Percentiles rank a stretch among this genome's conserved stretches.
Conservation (phyloP, 2,888 invertebrate genomes). For the Malthinus seriepunctatus region DNA sequence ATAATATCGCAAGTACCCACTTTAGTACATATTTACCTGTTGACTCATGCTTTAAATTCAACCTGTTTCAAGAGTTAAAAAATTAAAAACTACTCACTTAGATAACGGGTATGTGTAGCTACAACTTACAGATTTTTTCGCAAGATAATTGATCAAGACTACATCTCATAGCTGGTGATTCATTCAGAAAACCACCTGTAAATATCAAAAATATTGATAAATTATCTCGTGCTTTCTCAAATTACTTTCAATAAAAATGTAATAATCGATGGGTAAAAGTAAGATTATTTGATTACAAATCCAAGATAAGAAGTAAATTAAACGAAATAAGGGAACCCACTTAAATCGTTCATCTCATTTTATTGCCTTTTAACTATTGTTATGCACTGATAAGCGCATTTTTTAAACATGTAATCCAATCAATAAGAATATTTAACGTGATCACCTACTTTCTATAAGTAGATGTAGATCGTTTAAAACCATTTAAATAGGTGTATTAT, state of each 20-base stretch:
- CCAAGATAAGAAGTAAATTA: too few relatives aligned
- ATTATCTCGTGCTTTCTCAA: neutral
- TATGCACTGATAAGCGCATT: neutral
- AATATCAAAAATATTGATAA: neutral
- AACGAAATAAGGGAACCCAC: too few relatives aligned
- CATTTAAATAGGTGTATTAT: too few relatives aligned
- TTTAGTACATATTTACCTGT: conserved; percentile 3
- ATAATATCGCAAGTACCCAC: neutral
- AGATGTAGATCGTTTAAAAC: too few relatives aligned
- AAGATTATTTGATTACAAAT: too few relatives aligned
- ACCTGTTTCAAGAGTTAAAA: neutral
- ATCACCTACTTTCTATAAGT: too few relatives aligned
- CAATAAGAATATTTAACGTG: too few relatives aligned
- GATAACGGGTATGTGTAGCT: neutral
- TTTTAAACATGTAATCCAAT: neutral
- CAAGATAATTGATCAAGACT: conserved; percentile 1
- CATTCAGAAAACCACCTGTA: neutral
- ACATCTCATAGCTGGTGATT: neutral
- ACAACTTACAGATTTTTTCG: neutral
- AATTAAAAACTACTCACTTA: neutral
- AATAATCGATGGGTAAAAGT: conserved; percentile 1
- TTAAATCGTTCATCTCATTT: too few relatives aligned
- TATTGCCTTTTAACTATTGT: conserved; percentile 4
- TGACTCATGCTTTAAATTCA: conserved; percentile 3
- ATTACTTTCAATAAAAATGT: conserved; percentile 1